Percentiles rank a stretch among this genome's conserved stretches.
These are phyloP conservation scores for Carollia perspicillata DNA, from an alignment of 2,113 vertebrate species.

Conservation along the genomic window DNA sequence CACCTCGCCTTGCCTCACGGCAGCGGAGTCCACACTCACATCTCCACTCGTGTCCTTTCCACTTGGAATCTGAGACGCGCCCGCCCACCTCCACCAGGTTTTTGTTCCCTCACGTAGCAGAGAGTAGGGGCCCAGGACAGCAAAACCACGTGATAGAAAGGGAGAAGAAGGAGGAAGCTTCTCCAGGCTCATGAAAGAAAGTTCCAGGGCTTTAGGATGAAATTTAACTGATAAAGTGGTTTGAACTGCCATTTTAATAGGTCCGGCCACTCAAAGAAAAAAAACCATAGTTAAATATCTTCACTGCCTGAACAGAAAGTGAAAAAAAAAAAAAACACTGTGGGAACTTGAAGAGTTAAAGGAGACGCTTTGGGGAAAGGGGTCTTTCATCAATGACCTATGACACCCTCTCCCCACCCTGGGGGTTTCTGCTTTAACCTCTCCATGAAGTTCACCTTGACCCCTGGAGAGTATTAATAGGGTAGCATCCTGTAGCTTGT, in stretches of 20 bases:
- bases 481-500: background rate
- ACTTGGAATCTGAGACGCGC: background rate
- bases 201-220: background rate
- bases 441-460: background rate
- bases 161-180: background rate
- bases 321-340: background rate
- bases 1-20: background rate
- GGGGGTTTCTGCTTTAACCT: background rate
- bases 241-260: background rate
- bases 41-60: background rate
- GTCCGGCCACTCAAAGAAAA: background rate
- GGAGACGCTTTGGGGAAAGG: background rate
- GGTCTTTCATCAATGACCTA: background rate
- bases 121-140: background rate
- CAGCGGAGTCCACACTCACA: background rate
- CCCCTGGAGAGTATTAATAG: background rate
- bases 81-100: background rate
- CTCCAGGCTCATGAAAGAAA: background rate
- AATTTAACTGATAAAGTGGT: background rate
- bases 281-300: background rate
- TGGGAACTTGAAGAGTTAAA: background rate
- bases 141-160: background rate
- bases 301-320: background rate
- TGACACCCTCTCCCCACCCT: background rate
- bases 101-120: background rate